Conservation (phyloP, 2,797 vertebrate species). For the Megalops cyprinoides region DNA sequence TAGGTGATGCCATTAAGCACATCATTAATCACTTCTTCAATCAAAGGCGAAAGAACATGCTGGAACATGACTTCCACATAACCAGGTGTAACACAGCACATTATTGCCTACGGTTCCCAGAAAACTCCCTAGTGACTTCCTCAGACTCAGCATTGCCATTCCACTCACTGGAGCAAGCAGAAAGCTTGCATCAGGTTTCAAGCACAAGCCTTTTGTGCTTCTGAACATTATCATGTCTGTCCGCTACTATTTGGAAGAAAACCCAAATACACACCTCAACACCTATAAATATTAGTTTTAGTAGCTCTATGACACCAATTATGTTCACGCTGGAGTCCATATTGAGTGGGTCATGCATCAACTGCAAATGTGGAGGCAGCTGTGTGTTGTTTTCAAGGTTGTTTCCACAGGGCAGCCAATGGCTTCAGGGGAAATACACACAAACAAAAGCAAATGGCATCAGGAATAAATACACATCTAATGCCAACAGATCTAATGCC, state of each 20-base stretch:
- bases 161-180: neutral
- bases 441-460: constrained; percentile 10
- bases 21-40: neutral
- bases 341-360: neutral
- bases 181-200: neutral
- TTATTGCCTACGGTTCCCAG: neutral
- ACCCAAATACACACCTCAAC: neutral
- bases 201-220: neutral
- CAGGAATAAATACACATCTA: neutral
- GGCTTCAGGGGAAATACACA: neutral
- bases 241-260: neutral
- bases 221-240: too few relatives aligned
- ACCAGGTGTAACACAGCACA: neutral
- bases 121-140: neutral
- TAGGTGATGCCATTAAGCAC: neutral
- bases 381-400: neutral
- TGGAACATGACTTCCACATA: constrained; percentile 4
- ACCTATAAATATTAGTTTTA: neutral
- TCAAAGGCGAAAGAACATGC: neutral
- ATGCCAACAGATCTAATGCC: neutral
- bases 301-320: neutral
- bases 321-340: neutral
- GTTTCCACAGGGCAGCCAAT: neutral
- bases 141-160: neutral
- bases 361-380: neutral